Percentiles rank a stretch among this genome's conserved stretches.
These are phyloP conservation scores for Torymus auratus DNA, from an alignment of 2,888 invertebrate genomes.

Conservation along the genomic window DNA sequence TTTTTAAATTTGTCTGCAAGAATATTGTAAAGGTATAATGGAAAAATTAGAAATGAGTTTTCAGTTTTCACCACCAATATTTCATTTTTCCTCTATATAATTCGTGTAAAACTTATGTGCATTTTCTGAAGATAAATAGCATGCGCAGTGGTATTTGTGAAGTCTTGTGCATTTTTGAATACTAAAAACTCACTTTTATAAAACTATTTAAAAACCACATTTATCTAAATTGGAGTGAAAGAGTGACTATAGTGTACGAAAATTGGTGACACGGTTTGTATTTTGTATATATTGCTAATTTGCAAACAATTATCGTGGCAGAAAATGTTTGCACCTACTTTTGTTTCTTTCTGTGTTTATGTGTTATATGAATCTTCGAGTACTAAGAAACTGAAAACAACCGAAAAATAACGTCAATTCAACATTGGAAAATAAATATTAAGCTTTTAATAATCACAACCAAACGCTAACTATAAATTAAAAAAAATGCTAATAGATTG, in stretches of 20 bases:
- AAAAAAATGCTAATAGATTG: not conserved
- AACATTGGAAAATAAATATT: constrained; percentile 4
- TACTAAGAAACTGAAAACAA: constrained; percentile 73
- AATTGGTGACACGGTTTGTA: constrained; percentile 23
- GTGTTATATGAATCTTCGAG: constrained; percentile 71
- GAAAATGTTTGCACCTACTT: constrained; percentile 69
- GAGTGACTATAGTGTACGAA: constrained; percentile 36
- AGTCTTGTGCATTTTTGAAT: not conserved
- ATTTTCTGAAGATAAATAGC: constrained; percentile 20
- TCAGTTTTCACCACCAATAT: not conserved
- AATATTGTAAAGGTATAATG: not conserved
- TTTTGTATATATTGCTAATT: constrained; percentile 39
- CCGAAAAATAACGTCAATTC: constrained; percentile 63
- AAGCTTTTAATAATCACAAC: constrained; percentile 23
- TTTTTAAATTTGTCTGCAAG: too few relatives aligned
- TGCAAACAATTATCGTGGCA: constrained; percentile 57
- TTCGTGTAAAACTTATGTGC: constrained; percentile 17
- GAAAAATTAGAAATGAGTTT: constrained; percentile 18
- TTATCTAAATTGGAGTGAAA: constrained; percentile 32
- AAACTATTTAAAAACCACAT: constrained; percentile 35
- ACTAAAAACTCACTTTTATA: constrained; percentile 42
- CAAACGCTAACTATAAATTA: constrained; percentile 7
- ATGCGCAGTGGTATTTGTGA: constrained; percentile 32
- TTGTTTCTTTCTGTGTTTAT: constrained; percentile 65
- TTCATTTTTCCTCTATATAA: not conserved